Evolutionary conservation across 2,888 invertebrate genomes (phyloP), one percentile per base, ranked within the genome.

Genomic region (Chalcosyrphus nemorum): DNA sequence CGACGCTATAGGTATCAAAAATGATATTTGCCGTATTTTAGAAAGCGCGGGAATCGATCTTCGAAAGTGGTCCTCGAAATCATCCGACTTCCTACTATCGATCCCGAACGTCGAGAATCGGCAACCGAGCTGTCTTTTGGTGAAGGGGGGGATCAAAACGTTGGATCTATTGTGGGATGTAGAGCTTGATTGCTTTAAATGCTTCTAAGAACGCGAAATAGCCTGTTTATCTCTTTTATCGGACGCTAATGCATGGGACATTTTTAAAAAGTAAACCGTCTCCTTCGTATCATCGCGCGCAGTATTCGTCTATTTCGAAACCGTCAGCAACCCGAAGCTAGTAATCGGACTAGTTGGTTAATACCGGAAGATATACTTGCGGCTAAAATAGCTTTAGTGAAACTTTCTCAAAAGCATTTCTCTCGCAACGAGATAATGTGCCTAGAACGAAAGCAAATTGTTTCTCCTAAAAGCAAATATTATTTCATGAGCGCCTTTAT

Each of bases 401-500:
- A 68, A 13, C n/a, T 76, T 9, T 41, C 68, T 17, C 27, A 68
- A 19, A 66, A 76, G 41, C 50, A 27, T 19, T 19, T 66, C 4
- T 77, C n/a, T n/a, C n/a, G n/a, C n/a, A n/a, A n/a, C n/a, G n/a
- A 54, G 61, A 1, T 61, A 4, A 61, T 32, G 9, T 5, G 45
- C 0, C n/a, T 77, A 7, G 68, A 29, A 15, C 70, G 76, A 68
- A 68, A 70, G 5, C 15, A 45, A 13, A 52, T 43, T 7, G 50
- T 76, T 38, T 68, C 68, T 9, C 7, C 4, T 1, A 29, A 57
- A 17, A 59, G 81, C 13, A 85, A 81, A 19, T 72, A 81, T 21
- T 47, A 3, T 2, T 9, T 15, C 41, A 5, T 87, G 38, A 24
- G 32, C 19, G 85, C 86, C 6, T 87, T 86, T 56, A 59, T 86